phyloP scores from a whole-genome alignment of 30 jellyfish, hydroid and myxozoan genomes.

The Clytia hemisphaerica region DNA sequence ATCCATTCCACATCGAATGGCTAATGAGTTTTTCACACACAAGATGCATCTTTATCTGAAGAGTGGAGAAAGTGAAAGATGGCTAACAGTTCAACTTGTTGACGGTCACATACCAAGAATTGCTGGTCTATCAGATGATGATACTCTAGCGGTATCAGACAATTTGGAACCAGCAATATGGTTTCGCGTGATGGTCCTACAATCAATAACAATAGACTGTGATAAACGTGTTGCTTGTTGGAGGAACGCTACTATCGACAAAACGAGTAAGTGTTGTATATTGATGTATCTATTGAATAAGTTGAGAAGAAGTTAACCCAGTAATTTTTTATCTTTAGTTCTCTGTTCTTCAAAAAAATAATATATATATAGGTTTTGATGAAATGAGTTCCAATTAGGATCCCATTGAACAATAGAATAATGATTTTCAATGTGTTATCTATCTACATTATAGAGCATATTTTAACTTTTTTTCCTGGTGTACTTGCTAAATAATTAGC shows the following conservation, averaged over 20 bases:
- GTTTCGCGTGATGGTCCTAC: conserved; percentile 75
- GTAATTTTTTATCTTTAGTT: too few relatives aligned
- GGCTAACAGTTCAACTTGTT: conserved; percentile 57
- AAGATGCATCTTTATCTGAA: conserved; percentile 68
- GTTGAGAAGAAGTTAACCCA: too few relatives aligned
- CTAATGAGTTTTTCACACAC: too few relatives aligned
- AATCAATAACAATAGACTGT: conserved; percentile 70
- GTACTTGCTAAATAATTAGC: not conserved
- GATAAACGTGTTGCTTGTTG: conserved; percentile 52
- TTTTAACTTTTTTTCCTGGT: not conserved
- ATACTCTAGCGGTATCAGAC: conserved; percentile 18
- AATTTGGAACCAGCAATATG: conserved; percentile 84
- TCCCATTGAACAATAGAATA: too few relatives aligned
- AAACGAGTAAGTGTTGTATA: not conserved
- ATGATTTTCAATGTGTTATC: too few relatives aligned
- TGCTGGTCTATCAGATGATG: conserved; percentile 61
- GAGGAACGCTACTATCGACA: conserved; percentile 35
- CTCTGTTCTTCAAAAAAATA: too few relatives aligned
- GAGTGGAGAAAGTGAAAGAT: conserved; percentile 45
- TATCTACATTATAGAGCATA: too few relatives aligned
- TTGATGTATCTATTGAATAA: too few relatives aligned
- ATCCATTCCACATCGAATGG: too few relatives aligned
- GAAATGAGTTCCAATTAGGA: too few relatives aligned
- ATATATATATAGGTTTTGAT: too few relatives aligned
- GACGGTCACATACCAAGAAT: conserved; percentile 74